These are phyloP conservation scores for Nyctalus aviator DNA, from an alignment of 2,797 vertebrate species.

Conservation along the genomic window DNA sequence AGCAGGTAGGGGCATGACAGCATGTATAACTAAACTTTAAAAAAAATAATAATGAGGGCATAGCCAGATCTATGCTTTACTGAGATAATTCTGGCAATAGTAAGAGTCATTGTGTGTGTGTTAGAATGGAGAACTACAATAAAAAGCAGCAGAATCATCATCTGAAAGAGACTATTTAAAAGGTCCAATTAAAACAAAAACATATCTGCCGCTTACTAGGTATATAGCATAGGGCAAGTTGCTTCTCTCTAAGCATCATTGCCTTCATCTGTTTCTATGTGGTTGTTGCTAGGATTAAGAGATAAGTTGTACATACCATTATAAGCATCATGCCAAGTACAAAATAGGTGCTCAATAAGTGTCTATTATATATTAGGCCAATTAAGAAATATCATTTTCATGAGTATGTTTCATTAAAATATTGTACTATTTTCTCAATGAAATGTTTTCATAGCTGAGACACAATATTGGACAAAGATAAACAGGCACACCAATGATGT, in stretches of 20 bases:
- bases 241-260: not conserved
- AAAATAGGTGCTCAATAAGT: not conserved
- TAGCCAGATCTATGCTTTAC: not conserved
- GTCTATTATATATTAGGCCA: not conserved
- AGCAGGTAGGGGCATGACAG: not conserved
- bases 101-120: not conserved
- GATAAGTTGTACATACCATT: not conserved
- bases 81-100: not conserved
- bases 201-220: not conserved
- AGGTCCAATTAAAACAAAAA: not conserved
- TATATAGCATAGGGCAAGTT: not conserved
- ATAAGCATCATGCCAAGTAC: not conserved
- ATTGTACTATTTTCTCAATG: not conserved
- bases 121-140: not conserved
- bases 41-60: not conserved
- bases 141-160: not conserved
- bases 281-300: not conserved
- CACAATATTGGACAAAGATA: not conserved
- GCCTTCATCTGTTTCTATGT: not conserved
- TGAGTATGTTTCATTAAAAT: not conserved
- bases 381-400: conserved; percentile 6
- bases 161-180: not conserved
- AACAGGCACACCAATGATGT: not conserved
- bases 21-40: not conserved
- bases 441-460: not conserved